phyloP scores from a whole-genome alignment of 1,140 invertebrate genomes.

The Octopus sinensis region DNA sequence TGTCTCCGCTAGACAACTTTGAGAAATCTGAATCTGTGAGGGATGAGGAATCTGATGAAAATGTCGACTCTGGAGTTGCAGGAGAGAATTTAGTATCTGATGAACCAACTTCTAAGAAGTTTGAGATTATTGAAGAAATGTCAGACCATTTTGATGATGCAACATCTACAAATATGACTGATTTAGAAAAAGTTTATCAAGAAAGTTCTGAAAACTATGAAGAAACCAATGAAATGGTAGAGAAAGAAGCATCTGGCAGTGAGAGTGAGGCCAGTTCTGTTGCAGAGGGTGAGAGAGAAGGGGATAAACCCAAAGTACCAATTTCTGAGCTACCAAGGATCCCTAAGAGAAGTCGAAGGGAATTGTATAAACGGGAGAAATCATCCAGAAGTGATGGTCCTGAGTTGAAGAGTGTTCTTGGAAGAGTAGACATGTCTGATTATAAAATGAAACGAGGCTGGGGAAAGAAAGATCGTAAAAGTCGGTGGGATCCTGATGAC shows the following conservation, averaged over 20 bases:
- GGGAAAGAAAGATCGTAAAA: slow-evolving; percentile 17
- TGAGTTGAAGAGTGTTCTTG: background rate
- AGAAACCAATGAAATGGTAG: background rate
- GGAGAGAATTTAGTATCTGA: background rate
- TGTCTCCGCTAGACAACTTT: too few relatives aligned
- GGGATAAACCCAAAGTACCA: slow-evolving; percentile 18
- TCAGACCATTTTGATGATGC: slow-evolving; percentile 4
- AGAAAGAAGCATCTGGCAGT: background rate
- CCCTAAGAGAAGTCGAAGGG: slow-evolving; percentile 20
- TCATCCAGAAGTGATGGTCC: background rate
- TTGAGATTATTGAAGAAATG: background rate
- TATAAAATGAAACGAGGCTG: background rate
- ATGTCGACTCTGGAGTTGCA: background rate
- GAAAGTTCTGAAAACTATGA: slow-evolving; percentile 1
- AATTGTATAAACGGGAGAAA: background rate
- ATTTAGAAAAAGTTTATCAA: background rate
- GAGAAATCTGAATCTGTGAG: background rate
- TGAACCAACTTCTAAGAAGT: background rate
- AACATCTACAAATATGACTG: background rate
- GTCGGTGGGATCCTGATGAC: slow-evolving; percentile 17
- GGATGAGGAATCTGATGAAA: background rate
- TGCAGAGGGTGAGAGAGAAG: background rate
- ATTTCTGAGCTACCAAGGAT: slow-evolving; percentile 22
- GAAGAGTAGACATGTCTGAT: background rate
- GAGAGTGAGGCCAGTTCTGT: background rate